These are phyloP conservation scores for Corythucha ciliata DNA, from an alignment of 2,888 invertebrate genomes.

Conservation along the genomic window DNA sequence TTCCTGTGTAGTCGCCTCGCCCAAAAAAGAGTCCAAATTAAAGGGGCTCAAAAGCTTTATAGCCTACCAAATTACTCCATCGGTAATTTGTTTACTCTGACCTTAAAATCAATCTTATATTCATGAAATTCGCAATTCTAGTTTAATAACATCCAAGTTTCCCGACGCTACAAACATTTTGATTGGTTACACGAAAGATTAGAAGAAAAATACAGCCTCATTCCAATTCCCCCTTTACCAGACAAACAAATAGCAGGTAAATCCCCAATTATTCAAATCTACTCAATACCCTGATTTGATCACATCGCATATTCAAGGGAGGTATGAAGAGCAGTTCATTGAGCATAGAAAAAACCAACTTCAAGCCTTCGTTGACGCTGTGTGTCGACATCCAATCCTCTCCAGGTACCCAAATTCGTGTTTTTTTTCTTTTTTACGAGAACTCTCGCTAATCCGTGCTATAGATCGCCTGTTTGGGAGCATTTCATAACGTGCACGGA, in stretches of 20 bases:
- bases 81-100: slow-evolving; percentile 45
- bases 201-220: slow-evolving; percentile 84
- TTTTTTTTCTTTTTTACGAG: neutral
- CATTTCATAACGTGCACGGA: slow-evolving; percentile 97
- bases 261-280: too few species aligned
- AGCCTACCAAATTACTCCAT: slow-evolving; percentile 90
- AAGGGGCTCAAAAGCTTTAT: slow-evolving; percentile 97
- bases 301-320: slow-evolving; percentile 47
- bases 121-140: slow-evolving; percentile 34
- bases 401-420: slow-evolving; percentile 52
- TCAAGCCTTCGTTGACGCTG: slow-evolving; percentile 93
- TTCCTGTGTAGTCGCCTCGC: slow-evolving; percentile 80
- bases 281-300: too few species aligned
- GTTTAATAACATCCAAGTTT: slow-evolving; percentile 87
- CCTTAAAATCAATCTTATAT: neutral
- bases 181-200: slow-evolving; percentile 96
- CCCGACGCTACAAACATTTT: slow-evolving; percentile 94
- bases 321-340: slow-evolving; percentile 95
- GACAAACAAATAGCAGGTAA: slow-evolving; percentile 89
- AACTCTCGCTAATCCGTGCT: neutral
- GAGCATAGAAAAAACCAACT: slow-evolving; percentile 87
- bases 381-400: slow-evolving; percentile 91
- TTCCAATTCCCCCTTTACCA: slow-evolving; percentile 93
- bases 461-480: slow-evolving; percentile 69
- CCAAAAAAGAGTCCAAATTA: slow-evolving; percentile 94